Evolutionary conservation across 1,140 invertebrate species (phyloP), one percentile per base, ranked within the genome.

Genomic region (Drosophila gunungcola): DNA sequence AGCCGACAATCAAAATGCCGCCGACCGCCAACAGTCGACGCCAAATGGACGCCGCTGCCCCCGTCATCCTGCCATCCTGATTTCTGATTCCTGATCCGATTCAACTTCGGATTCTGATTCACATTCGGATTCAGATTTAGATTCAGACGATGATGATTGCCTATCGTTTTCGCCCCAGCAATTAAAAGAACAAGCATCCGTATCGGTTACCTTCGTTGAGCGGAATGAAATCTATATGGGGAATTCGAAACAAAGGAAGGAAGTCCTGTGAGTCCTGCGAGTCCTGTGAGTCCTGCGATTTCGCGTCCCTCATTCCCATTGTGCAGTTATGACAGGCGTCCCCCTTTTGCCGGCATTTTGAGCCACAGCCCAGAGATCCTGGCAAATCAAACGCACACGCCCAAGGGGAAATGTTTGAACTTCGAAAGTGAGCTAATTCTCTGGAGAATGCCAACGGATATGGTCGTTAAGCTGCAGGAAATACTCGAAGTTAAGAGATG

Each of bases 321-420:
- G 83, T 86, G 83, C 67, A 86, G 83, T 86, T 86, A 86, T 86
- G 83, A 86, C 83, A 86, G 79, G 83, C 79, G 83, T 86, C 83
- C 83, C 83, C 79, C 83, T 32, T 34, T 25, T 11, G 29, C 41
- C 34, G 54, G 43, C 43, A 58, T 43, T 63, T 62, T 63, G 12
- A 25, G 58, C 58, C 36, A 29, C 12, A 25, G 58, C 58, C 36
- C 36, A 36, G 25, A 49, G 27, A 32, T 42, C 58, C 39, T 38
- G 7, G 11, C 13, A 9, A 42, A 10, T 6, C 45, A 45, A 13
- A 32, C 48, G 32, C 27, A 3, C 34, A 69, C 49, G 29, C n/a
- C 53, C 51, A 29, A 27, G 13, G 36, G 13, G 32, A 70, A 70
- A 57, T 48, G 29, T 70, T 70, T 38, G 43, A 27, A 64, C 16